Conservation (phyloP, 2,888 invertebrate genomes). For the Latheticus oryzae region DNA sequence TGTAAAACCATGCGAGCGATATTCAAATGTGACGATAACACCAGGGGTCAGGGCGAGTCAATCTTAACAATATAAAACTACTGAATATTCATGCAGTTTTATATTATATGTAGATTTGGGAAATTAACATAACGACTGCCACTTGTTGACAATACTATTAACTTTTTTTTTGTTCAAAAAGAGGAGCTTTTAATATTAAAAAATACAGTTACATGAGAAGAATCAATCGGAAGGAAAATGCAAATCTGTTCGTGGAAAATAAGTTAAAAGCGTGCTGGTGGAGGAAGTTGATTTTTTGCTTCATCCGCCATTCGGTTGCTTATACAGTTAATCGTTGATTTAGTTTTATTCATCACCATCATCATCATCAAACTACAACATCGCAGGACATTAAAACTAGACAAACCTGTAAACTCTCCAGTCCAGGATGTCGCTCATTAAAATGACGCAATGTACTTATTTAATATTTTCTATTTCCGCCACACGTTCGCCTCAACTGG, state of each 20-base stretch:
- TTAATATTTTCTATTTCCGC: conserved; percentile 50
- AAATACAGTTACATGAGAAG: too few species aligned
- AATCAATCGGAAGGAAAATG: conserved; percentile 35
- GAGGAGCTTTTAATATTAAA: too few species aligned
- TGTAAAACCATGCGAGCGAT: conserved; percentile 37
- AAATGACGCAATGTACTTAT: conserved; percentile 50
- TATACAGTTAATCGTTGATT: conserved; percentile 42
- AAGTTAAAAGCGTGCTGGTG: conserved; percentile 26
- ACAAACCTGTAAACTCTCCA: conserved; percentile 52
- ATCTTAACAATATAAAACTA: conserved; percentile 56
- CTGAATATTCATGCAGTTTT: conserved; percentile 60
- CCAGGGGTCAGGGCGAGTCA: conserved; percentile 60
- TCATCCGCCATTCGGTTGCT: background rate
- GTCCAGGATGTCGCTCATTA: conserved; percentile 53
- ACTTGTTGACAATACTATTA: conserved; percentile 57
- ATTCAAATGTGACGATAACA: conserved; percentile 45
- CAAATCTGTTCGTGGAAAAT: conserved; percentile 25
- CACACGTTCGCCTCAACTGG: conserved; percentile 45
- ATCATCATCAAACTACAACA: too few species aligned
- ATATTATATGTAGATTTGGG: conserved; percentile 62
- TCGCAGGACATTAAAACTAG: conserved; percentile 49
- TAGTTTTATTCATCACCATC: conserved; percentile 50
- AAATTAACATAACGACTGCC: conserved; percentile 59
- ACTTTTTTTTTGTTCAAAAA: conserved; percentile 22
- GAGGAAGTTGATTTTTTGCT: conserved; percentile 38